phyloP scores from a whole-genome alignment of 2,888 invertebrate species.

The Volucella zonaria region DNA sequence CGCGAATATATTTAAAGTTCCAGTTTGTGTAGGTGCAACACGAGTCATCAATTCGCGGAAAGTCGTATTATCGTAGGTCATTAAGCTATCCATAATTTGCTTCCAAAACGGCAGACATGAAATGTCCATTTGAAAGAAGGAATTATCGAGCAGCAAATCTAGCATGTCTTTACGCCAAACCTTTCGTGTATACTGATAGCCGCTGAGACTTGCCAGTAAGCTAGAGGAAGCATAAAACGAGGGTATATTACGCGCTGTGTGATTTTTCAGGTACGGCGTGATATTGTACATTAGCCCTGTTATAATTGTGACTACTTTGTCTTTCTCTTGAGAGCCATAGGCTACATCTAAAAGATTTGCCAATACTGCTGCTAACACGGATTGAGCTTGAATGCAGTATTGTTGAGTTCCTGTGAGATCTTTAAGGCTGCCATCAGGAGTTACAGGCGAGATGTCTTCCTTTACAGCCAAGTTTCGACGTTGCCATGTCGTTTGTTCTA shows the following conservation, averaged over 20 bases:
- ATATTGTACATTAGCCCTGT: conserved; percentile 92
- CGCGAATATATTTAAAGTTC: conserved; percentile 90
- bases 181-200: conserved; percentile 92
- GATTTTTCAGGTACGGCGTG: too few relatives aligned
- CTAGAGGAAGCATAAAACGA: conserved; percentile 93
- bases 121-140: conserved; percentile 94
- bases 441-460: conserved; percentile 84
- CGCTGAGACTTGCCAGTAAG: conserved; percentile 90
- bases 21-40: conserved; percentile 90
- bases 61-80: conserved; percentile 95
- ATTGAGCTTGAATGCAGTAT: conserved; percentile 91
- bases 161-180: conserved; percentile 95
- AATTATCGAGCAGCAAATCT: conserved; percentile 90
- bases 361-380: conserved; percentile 89
- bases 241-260: too few relatives aligned
- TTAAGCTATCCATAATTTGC: conserved; percentile 93
- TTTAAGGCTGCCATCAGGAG: conserved; percentile 81
- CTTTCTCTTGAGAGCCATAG: conserved; percentile 94
- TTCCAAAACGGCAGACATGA: conserved; percentile 91
- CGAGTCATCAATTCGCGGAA: conserved; percentile 94
- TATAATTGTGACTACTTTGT: conserved; percentile 91
- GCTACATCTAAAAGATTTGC: conserved; percentile 93
- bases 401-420: conserved; percentile 81
- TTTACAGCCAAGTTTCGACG: conserved; percentile 91
- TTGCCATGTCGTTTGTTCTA: too few relatives aligned